A percentile compares a stretch with the other conserved stretches of the same genome.
These are phyloP conservation scores for Nestor notabilis DNA, from an alignment of 2,113 vertebrate genomes.

Conservation along the genomic window DNA sequence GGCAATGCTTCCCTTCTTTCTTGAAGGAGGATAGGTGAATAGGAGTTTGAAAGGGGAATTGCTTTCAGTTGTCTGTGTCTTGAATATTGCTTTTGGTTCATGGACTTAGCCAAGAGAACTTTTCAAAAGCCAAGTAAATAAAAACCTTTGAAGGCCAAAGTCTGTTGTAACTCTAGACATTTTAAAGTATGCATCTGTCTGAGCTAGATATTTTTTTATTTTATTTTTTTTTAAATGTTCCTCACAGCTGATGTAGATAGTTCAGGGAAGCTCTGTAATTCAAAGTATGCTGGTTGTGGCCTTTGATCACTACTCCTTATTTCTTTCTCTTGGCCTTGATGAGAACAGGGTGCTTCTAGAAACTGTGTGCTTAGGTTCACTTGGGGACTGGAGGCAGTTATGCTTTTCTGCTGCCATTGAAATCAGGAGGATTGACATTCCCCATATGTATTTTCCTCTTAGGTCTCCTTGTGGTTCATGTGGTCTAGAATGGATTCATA, in stretches of 20 bases:
- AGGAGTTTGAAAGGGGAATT: neutral
- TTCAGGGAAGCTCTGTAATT: neutral
- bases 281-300: neutral
- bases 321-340: neutral
- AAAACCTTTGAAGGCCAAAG: neutral
- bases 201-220: neutral
- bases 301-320: neutral
- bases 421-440: neutral
- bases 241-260: neutral
- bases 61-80: neutral
- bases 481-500: neutral
- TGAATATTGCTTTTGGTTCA: neutral
- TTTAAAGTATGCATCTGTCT: neutral
- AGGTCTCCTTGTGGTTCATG: neutral
- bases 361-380: neutral
- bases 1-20: slow-evolving; percentile 32
- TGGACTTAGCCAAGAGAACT: neutral
- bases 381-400: neutral
- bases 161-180: neutral
- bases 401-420: neutral
- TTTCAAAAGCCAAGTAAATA: neutral
- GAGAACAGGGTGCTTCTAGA: neutral
- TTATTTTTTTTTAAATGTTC: too few species aligned
- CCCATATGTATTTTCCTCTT: neutral
- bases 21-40: neutral